A percentile compares a stretch with the other conserved stretches of the same genome.
These are phyloP conservation scores for Pentamera pediparva DNA, from an alignment of 53 echinoderm and acorn worm species.

Conservation along the genomic window DNA sequence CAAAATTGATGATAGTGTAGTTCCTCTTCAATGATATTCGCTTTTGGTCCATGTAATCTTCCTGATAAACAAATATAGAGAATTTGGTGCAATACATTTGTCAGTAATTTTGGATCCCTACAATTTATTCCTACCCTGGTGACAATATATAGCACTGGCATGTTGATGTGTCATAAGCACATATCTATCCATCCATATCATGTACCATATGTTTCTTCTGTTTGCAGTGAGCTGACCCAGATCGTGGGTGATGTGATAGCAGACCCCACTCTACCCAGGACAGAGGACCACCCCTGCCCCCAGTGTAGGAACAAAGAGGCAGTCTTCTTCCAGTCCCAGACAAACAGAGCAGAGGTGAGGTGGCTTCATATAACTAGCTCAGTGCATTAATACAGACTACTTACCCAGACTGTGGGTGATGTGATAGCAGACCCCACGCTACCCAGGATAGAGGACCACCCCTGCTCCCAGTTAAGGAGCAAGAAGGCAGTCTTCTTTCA, in stretches of 20 bases:
- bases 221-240: slow-evolving; percentile 83
- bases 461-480: slow-evolving; percentile 69
- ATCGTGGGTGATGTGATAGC: slow-evolving; percentile 93
- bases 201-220: neutral
- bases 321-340: slow-evolving; percentile 97
- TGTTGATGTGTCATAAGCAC: neutral
- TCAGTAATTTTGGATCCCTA: neutral
- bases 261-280: slow-evolving; percentile 86
- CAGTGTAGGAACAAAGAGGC: slow-evolving; percentile 75
- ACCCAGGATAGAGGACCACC: slow-evolving; percentile 91
- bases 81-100: no score
- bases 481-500: slow-evolving; percentile 96
- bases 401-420: slow-evolving; percentile 94
- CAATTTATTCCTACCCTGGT: neutral
- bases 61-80: neutral
- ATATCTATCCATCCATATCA: no score
- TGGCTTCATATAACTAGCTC: neutral
- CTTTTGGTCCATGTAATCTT: neutral
- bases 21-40: neutral
- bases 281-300: slow-evolving; percentile 93
- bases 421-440: slow-evolving; percentile 88
- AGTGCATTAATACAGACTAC: neutral
- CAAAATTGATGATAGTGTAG: no score
- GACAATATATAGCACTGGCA: neutral
- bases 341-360: slow-evolving; percentile 86